Conservation (phyloP, 2,797 vertebrate species). For the Morelia viridis region DNA sequence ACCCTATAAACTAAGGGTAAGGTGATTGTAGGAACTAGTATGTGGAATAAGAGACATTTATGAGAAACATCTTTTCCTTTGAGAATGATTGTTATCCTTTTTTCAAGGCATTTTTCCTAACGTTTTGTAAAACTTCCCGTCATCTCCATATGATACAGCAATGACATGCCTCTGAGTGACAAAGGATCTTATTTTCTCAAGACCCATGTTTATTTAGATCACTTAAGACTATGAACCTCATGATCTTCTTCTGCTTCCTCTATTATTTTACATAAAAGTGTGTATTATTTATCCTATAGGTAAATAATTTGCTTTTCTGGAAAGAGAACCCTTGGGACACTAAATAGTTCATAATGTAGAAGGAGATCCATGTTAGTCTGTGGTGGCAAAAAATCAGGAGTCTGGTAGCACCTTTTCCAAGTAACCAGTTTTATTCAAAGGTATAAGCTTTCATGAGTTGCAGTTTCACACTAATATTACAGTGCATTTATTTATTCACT, state of each 20-base stretch:
- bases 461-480: neutral
- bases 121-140: neutral
- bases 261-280: neutral
- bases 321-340: neutral
- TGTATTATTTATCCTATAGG: neutral
- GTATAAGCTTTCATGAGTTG: neutral
- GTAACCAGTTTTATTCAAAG: neutral
- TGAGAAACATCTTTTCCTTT: neutral
- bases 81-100: neutral
- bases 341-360: neutral
- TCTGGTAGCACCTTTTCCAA: neutral
- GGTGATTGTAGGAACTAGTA: neutral
- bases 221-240: neutral
- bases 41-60: neutral
- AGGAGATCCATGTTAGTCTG: neutral
- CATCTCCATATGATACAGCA: neutral
- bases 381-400: neutral
- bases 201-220: neutral
- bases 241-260: neutral
- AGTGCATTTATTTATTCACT: neutral
- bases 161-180: neutral
- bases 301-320: neutral
- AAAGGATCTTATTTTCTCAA: neutral
- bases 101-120: neutral
- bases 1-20: neutral